phyloP scores from a whole-genome alignment of 1,140 invertebrate genomes.

The Polypedilum pembai region DNA sequence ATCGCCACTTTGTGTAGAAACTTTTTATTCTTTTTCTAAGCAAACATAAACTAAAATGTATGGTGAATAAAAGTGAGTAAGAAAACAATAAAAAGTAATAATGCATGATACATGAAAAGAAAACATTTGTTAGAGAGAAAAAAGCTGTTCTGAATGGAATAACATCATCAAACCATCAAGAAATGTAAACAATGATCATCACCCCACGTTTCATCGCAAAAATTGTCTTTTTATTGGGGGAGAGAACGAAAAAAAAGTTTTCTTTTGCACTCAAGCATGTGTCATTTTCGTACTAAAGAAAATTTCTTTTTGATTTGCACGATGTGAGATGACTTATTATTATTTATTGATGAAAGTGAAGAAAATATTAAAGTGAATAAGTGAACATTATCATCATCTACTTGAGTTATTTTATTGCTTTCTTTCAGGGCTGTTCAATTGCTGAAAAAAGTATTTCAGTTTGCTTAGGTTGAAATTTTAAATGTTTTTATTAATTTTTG shows the following conservation, averaged over 20 bases:
- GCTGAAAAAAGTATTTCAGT: no score
- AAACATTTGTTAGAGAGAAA: neutral
- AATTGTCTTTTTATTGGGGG: neutral
- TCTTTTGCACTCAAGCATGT: neutral
- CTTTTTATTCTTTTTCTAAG: no score
- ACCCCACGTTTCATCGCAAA: neutral
- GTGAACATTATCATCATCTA: neutral
- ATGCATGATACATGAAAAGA: conserved; percentile 23
- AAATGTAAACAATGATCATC: conserved; percentile 22
- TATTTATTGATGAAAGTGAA: neutral
- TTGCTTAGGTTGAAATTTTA: no score
- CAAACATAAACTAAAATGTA: neutral
- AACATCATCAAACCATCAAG: conserved; percentile 22
- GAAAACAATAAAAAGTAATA: conserved; percentile 28
- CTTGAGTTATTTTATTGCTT: conserved; percentile 11
- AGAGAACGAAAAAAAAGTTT: neutral
- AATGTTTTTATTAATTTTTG: no score
- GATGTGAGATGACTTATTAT: conserved; percentile 4
- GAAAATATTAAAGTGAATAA: neutral
- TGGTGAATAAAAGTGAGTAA: neutral
- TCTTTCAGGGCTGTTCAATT: neutral
- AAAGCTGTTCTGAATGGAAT: neutral
- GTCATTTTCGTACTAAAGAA: neutral
- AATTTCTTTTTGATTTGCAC: neutral
- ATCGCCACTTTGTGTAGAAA: neutral